Percentiles rank a stretch among this genome's conserved stretches.
These are phyloP conservation scores for Caenorhabditis macrosperma DNA, from an alignment of 2,888 invertebrate species.

Conservation along the genomic window DNA sequence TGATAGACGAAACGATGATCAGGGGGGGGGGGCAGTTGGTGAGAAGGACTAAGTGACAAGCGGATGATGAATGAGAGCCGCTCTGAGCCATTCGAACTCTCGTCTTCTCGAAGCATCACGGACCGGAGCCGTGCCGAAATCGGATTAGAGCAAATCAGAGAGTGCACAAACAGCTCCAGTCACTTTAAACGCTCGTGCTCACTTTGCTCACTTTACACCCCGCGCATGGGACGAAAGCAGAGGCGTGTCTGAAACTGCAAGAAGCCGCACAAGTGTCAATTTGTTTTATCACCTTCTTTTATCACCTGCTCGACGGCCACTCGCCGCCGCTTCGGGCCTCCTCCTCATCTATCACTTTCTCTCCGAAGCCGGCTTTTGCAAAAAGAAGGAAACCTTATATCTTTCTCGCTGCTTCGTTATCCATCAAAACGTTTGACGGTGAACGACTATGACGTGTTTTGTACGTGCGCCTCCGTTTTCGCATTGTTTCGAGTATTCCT, in stretches of 20 bases:
- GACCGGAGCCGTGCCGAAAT: slow-evolving; percentile 37
- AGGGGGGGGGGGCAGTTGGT: background rate
- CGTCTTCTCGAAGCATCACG: slow-evolving; percentile 29
- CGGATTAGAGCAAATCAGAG: slow-evolving; percentile 56
- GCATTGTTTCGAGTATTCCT: background rate
- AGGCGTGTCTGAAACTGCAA: slow-evolving; percentile 25
- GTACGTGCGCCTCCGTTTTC: slow-evolving; percentile 14
- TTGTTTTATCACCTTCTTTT: slow-evolving; percentile 35
- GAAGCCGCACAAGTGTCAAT: slow-evolving; percentile 42
- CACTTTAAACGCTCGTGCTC: slow-evolving; percentile 29
- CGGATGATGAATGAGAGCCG: slow-evolving; percentile 7
- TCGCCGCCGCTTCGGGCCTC: background rate
- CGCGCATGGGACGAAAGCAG: background rate
- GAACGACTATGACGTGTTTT: slow-evolving; percentile 45
- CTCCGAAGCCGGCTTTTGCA: slow-evolving; percentile 16
- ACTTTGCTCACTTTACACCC: slow-evolving; percentile 9
- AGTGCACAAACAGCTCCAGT: slow-evolving; percentile 25
- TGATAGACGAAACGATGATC: background rate
- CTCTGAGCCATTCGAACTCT: slow-evolving; percentile 7
- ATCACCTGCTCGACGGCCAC: slow-evolving; percentile 34
- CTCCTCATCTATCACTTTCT: slow-evolving; percentile 48
- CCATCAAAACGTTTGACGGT: slow-evolving; percentile 39
- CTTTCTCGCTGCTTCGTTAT: slow-evolving; percentile 27
- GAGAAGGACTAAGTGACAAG: background rate
- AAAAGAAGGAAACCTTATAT: slow-evolving; percentile 32